phyloP scores from a whole-genome alignment of 2,797 vertebrate genomes.

The Acanthopagrus latus region DNA sequence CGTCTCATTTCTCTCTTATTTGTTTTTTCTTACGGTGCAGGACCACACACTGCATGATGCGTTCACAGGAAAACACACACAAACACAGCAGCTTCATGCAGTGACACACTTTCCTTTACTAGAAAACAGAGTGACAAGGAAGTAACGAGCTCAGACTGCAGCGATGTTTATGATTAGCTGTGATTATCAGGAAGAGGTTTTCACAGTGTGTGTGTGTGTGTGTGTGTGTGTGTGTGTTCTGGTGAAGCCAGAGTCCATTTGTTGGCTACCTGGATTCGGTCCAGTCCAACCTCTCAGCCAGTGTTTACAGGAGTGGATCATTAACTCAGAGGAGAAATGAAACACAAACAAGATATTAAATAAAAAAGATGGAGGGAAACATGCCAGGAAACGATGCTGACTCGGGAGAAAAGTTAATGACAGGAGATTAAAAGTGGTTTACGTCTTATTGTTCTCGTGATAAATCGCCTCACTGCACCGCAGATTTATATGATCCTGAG shows the following conservation, averaged over 20 bases:
- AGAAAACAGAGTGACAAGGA: conserved; percentile 29
- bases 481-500: neutral
- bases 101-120: neutral
- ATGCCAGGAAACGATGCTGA: conserved; percentile 24
- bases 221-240: conserved; percentile 34
- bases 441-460: neutral
- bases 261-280: conserved; percentile 66
- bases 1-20: neutral
- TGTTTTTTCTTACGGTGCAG: conserved; percentile 10
- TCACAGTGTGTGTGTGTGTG: conserved; percentile 9
- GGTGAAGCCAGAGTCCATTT: conserved; percentile 33
- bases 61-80: too few species aligned
- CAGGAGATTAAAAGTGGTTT: neutral
- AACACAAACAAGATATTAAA: conserved; percentile 30
- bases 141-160: conserved; percentile 17
- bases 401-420: conserved; percentile 10
- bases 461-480: neutral
- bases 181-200: conserved; percentile 35
- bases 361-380: neutral
- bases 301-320: conserved; percentile 60
- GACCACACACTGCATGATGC: neutral
- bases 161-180: conserved; percentile 40
- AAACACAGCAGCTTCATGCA: neutral
- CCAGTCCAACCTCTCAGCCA: conserved; percentile 51
- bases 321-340: conserved; percentile 43